Evolutionary conservation across 2,113 vertebrate genomes (phyloP), one percentile per base, ranked within the genome.

Genomic region (Sterrhoptilus dennistouni): DNA sequence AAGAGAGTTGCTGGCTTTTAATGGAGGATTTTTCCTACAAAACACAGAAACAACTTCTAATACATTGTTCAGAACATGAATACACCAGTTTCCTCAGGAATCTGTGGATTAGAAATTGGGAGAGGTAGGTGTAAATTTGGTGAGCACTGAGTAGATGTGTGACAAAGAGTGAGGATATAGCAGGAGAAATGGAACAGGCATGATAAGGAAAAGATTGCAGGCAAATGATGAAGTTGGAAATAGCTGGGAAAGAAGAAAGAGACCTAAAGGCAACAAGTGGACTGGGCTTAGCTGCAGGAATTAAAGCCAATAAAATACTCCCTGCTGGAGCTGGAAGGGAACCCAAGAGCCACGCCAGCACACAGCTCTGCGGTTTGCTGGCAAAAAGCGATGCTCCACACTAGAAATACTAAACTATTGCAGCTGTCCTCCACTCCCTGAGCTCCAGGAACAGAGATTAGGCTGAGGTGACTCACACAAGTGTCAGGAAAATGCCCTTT

Each of bases 141-240:
- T 45, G 24, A 38, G 13, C 24, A 9, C 5, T 74, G n/a, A 22
- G 15, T 35, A 47, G 35, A 23, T 38, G 8, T 33, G 53, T 69
- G 68, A 33, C 0, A 0, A 72, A 76, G 27, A 86, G 3, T 0
- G 1, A 80, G 25, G 22, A 31, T n/a, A 24, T 13, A 57, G 42
- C 45, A 38, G 35, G 33, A 63, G n/a, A 60, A 69, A 72, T 0
- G 1, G 14, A 9, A 5, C 40, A 72, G 25, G 29, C 11, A n/a
- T 3, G 3, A 18, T 47, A 71, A 86, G 18, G 22, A 54, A 44
- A 54, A 87, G 12, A 53, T 17, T 70, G 13, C 38, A 76, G 49
- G 33, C 20, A 72, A 50, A 74, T 42, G 1, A 31, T 49, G 20
- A 53, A 59, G 24, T 25, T 72, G 47, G n/a, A 40, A 57, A 6